phyloP scores from a whole-genome alignment of 37 sponge, comb jelly and placozoan genomes.

The Axinella damicornis region DNA sequence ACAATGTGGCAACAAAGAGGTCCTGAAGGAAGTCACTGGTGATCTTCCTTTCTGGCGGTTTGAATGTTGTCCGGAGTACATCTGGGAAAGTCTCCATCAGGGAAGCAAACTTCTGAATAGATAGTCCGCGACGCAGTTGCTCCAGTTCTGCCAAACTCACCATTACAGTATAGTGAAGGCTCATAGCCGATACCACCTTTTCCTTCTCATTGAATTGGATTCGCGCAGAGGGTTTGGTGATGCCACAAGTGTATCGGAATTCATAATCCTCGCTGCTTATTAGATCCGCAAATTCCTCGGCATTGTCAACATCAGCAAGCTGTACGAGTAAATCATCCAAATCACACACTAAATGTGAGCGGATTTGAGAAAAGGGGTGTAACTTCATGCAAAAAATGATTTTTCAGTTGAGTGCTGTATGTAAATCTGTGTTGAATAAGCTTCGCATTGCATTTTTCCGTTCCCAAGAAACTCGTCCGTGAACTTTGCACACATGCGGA shows the following conservation, averaged over 20 bases:
- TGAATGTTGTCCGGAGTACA: not conserved
- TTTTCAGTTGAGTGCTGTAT: too few species aligned
- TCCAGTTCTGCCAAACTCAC: conserved; percentile 41
- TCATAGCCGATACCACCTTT: conserved; percentile 13
- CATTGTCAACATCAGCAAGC: not conserved
- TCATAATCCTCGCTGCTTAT: conserved; percentile 22
- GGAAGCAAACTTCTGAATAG: conserved; percentile 1
- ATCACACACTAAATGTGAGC: too few species aligned
- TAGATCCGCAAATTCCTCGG: not conserved
- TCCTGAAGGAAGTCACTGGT: conserved; percentile 16
- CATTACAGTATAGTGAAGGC: conserved; percentile 25
- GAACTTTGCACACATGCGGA: too few species aligned
- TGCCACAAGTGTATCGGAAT: conserved; percentile 32
- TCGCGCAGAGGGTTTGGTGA: not conserved
- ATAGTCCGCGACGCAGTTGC: conserved; percentile 26
- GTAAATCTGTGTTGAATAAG: too few species aligned
- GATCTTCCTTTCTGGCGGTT: not conserved
- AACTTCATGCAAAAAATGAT: too few species aligned
- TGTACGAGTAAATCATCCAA: too few species aligned
- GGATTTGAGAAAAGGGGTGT: too few species aligned
- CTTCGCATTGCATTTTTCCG: too few species aligned
- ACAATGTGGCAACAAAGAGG: conserved; percentile 12
- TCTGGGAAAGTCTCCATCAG: conserved; percentile 17
- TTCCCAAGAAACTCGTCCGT: too few species aligned
- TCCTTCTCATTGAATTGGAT: conserved; percentile 28